A percentile compares a stretch with the other conserved stretches of the same genome.
Evolutionary conservation across 2,113 vertebrate species (phyloP).

Genomic region (Murina feae): DNA sequence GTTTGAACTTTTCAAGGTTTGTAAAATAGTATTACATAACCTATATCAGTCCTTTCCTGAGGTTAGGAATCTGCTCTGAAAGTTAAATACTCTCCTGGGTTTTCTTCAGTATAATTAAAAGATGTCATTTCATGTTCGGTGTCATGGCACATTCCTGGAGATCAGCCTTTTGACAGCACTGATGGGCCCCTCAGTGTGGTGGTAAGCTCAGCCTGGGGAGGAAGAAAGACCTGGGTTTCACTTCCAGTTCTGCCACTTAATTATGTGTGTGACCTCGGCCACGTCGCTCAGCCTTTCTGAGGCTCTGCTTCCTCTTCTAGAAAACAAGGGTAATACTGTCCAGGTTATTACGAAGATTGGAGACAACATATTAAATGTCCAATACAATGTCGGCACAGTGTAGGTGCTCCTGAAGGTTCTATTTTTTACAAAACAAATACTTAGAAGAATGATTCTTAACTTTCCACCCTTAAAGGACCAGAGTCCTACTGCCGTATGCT

Average conservation of each 20-base stretch:
- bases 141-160: neutral
- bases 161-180: neutral
- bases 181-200: neutral
- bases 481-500: neutral
- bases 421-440: constrained; percentile 3
- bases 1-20: constrained; percentile 99
- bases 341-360: neutral
- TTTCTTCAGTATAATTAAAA: constrained; percentile 12
- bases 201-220: neutral
- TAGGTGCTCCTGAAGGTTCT: neutral
- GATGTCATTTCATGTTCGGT: neutral
- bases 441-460: neutral
- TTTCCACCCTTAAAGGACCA: neutral
- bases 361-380: neutral
- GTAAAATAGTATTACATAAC: constrained; percentile 69
- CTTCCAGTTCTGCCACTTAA: neutral
- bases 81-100: neutral
- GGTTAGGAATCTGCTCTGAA: constrained; percentile 31
- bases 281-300: neutral
- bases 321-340: neutral
- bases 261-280: neutral
- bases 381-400: neutral
- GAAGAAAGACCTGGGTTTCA: neutral
- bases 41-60: constrained; percentile 53
- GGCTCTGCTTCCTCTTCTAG: constrained; percentile 1